phyloP scores from a whole-genome alignment of 2,797 vertebrate species.

The Chaunax sp. region DNA sequence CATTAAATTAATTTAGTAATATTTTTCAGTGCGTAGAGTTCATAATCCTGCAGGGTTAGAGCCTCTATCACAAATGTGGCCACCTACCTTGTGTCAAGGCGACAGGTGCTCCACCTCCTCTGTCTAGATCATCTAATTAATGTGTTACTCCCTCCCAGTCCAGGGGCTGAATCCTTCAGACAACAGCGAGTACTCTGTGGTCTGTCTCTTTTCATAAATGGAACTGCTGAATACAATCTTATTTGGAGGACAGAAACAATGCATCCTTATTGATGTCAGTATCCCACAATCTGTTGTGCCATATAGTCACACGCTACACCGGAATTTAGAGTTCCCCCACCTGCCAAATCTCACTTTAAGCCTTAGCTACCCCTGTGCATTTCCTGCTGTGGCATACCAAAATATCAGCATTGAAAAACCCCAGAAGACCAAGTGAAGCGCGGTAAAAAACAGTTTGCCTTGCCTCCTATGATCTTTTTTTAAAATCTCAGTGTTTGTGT shows the following conservation, averaged over 20 bases:
- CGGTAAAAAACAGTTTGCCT: too few species aligned
- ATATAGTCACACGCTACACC: too few species aligned
- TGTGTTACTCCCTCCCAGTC: constrained; percentile 30
- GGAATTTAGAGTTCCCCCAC: too few species aligned
- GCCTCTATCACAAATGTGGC: constrained; percentile 9
- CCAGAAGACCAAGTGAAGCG: too few species aligned
- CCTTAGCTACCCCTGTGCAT: too few species aligned
- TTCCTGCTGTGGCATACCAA: background rate
- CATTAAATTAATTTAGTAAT: background rate
- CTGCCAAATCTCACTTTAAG: too few species aligned
- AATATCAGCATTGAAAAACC: background rate
- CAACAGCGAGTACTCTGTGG: background rate
- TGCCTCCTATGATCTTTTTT: too few species aligned
- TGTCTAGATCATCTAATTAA: constrained; percentile 50
- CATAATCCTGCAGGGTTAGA: constrained; percentile 23
- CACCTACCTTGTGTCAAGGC: too few species aligned
- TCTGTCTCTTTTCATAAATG: constrained; percentile 6
- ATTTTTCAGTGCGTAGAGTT: constrained; percentile 11
- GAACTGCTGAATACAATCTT: background rate
- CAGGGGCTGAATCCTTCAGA: constrained; percentile 20
- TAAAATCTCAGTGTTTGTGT: too few species aligned
- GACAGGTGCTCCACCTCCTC: constrained; percentile 50
- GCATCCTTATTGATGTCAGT: background rate
- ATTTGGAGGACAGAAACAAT: background rate
- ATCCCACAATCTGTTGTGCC: background rate